Base-by-base conservation (phyloP, 2,888 invertebrate genomes). In the Torymus texanus region DNA sequence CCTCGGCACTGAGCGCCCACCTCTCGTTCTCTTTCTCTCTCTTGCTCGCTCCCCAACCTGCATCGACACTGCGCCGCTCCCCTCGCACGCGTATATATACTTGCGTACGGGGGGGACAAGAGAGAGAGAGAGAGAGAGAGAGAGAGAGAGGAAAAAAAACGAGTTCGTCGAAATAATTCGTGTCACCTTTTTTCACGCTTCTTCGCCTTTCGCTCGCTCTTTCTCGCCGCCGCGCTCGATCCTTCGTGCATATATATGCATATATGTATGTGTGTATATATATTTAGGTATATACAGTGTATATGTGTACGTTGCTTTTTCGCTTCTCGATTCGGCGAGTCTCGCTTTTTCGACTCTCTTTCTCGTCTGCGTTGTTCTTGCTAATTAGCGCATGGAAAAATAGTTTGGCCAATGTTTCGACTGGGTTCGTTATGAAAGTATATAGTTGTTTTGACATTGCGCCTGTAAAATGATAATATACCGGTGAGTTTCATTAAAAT, bases 111-210 rank as follows among this genome's bases (percentile, higher is more conserved):
- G 41, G 41, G 41, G 41, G 8, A 41, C 41, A 8, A 41, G 41
- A 41, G 41, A 41, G 41, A 41, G 41, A 21, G 21, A 21, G 21
- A 21, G 21, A 21, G 21, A 21, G 21, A 21, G 21, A 21, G 21
- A 21, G 21, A 21, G 21, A n/a, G 8, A 41, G 8, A 41, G 8
- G 3, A 41, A 41, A 41, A 8, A 8, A 41, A 41, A 41, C 41
- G 41, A 41, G 41, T 41, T 8, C 56, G 16, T 59, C 67, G 59
- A 67, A 75, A 67, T 67, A 67, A 75, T 75, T 75, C 53, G 24
- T 18, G 61, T 67, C 53, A 59, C 67, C 53, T 67, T 67, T 73
- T 75, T 75, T 67, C 58, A 59, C 66, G 75, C 75, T 66, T 59
- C 53, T 12, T 18, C 66, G 61, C 67, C 65, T 55, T 24, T n/a